Conservation (phyloP, 2,888 invertebrate genomes). For the Mesochorus sp. region DNA sequence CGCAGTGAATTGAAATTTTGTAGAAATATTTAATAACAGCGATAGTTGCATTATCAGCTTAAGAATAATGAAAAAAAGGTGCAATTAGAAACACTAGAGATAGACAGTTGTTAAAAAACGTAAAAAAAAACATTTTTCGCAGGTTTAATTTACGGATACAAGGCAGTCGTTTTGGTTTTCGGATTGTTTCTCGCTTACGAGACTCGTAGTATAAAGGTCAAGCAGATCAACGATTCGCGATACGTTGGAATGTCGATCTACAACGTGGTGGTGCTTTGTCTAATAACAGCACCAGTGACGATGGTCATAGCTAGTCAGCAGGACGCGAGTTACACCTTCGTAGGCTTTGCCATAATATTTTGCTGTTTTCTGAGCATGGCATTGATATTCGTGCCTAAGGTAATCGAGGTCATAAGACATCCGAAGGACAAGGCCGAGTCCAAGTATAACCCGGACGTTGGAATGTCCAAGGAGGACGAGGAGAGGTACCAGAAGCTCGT, state of each 20-base stretch:
- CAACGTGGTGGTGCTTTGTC: constrained; percentile 98
- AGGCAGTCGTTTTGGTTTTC: constrained; percentile 97
- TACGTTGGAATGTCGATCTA: constrained; percentile 99
- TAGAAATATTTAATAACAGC: too few relatives aligned
- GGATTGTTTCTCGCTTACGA: constrained; percentile 99
- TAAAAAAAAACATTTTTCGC: too few relatives aligned
- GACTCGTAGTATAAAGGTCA: constrained; percentile 97
- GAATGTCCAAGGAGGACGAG: constrained; percentile 95
- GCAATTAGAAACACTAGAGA: too few relatives aligned
- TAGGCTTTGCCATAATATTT: constrained; percentile 97
- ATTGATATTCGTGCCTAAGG: constrained; percentile 99
- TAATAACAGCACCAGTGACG: constrained; percentile 98
- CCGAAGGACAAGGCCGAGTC: constrained; percentile 94
- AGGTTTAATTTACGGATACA: constrained; percentile 98
- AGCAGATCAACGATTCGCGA: constrained; percentile 98
- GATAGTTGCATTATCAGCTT: too few relatives aligned
- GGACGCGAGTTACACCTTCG: constrained; percentile 98
- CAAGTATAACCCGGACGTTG: constrained; percentile 92
- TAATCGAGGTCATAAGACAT: constrained; percentile 95
- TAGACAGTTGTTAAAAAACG: too few relatives aligned
- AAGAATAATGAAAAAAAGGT: too few relatives aligned
- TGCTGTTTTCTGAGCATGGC: constrained; percentile 99
- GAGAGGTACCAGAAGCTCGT: constrained; percentile 96
- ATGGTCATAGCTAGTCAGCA: constrained; percentile 98
- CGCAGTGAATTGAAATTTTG: too few relatives aligned